phyloP scores from a whole-genome alignment of 23 tunicate species.

The Aplidium turbinatum region DNA sequence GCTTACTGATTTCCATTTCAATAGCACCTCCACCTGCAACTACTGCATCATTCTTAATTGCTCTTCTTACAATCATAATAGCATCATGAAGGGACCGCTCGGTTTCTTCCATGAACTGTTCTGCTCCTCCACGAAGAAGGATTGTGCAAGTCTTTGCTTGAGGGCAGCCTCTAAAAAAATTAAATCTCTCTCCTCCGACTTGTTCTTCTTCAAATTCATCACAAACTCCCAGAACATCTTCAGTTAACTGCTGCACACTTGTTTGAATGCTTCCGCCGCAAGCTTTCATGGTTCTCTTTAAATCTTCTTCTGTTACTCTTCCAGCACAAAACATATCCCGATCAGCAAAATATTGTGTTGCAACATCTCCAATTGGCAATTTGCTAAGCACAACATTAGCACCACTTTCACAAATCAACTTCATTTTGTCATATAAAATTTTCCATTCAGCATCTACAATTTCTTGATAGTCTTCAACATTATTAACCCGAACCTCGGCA shows the following conservation, averaged over 20 bases:
- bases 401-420: slow-evolving; percentile 84
- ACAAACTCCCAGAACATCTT: slow-evolving; percentile 90
- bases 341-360: slow-evolving; percentile 98
- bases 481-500: slow-evolving; percentile 91
- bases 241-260: slow-evolving; percentile 82
- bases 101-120: slow-evolving; percentile 99
- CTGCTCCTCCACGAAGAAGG: slow-evolving; percentile 94
- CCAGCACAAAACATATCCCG: slow-evolving; percentile 99
- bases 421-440: slow-evolving; percentile 93
- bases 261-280: slow-evolving; percentile 95
- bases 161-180: slow-evolving; percentile 96
- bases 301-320: slow-evolving; percentile 83
- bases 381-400: slow-evolving; percentile 94
- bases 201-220: slow-evolving; percentile 91
- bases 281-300: slow-evolving; percentile 98
- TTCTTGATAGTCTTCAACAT: slow-evolving; percentile 95
- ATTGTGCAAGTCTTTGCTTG: slow-evolving; percentile 95
- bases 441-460: slow-evolving; percentile 99
- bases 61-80: slow-evolving; percentile 97
- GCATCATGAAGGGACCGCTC: slow-evolving; percentile 98
- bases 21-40: slow-evolving; percentile 99
- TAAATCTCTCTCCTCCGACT: slow-evolving; percentile 95
- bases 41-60: slow-evolving; percentile 93
- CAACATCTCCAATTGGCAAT: slow-evolving; percentile 98
- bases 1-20: slow-evolving; percentile 96